Evolutionary conservation across 2,888 invertebrate species (phyloP), one percentile per base, ranked within the genome.

Genomic region (Ctenicera cuprea): DNA sequence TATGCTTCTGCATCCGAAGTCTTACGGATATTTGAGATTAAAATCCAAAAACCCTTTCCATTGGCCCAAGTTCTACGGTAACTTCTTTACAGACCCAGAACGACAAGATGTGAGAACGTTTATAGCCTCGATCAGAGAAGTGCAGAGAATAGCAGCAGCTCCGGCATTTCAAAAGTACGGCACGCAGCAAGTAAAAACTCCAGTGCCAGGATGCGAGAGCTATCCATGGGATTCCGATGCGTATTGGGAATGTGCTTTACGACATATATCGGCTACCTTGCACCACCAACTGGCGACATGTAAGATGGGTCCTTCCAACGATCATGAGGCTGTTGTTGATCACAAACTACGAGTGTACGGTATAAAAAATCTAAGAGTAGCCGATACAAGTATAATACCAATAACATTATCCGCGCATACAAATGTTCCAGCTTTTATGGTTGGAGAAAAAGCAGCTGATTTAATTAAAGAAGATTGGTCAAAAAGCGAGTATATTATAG

Each of bases 21-120:
- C 94, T n/a, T 88, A 89, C 77, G 94, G 94, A 0, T 88, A 90
- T 74, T 85, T 94, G 0, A 89, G 88, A 84, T 88, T 97, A n/a
- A 90, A 89, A 80, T 93, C 92, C 11, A 91, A 88, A 71, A 91
- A 95, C 84, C 95, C 95, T 0, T 90, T 90, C 78, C 89, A 91
- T 0, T 90, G 92, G 80, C 95, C 96, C 0, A 87, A 90, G n/a
- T 89, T 96, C 65, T 91, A 95, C 78, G 94, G 95, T 0, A 94
- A 94, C 83, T 98, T 97, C 85, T 91, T 96, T 82, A 89, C 91
- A 0, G 90, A 92, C 81, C 88, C 89, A 4, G 85, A 80, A 26
- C 73, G 77, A 88, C 77, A 91, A 88, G 87, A 87, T 74, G 74
- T 86, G 1, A 83, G 80, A 72, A 83, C 85, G 2, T 82, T 86